These are phyloP conservation scores for Pogonocichla stellata DNA, from an alignment of 2,113 vertebrate species.

Conservation along the genomic window DNA sequence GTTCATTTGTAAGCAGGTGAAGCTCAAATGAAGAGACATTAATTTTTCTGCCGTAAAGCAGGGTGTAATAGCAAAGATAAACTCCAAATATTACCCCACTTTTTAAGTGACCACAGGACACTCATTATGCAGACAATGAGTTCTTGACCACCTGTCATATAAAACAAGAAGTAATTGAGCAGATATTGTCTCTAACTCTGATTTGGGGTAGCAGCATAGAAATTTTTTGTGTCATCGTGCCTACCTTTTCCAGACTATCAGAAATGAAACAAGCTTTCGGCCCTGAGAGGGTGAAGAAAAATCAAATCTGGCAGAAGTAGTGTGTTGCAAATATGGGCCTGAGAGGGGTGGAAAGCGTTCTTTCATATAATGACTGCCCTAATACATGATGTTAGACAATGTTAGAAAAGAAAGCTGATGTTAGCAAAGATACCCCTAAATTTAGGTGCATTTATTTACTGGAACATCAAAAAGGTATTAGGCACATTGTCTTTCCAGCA, in stretches of 20 bases:
- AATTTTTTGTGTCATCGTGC: rapidly evolving
- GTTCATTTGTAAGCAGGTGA: background rate
- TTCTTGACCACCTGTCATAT: background rate
- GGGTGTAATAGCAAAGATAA: background rate
- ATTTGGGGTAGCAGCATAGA: background rate
- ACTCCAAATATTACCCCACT: background rate
- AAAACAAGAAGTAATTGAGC: background rate
- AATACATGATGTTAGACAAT: background rate
- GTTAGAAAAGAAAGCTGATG: background rate
- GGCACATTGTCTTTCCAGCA: background rate
- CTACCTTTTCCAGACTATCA: background rate
- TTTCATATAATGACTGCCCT: background rate
- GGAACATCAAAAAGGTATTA: background rate
- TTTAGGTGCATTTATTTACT: background rate
- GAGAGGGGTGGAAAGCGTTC: background rate
- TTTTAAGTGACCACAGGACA: background rate
- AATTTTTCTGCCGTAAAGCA: background rate
- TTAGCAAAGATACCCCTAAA: background rate
- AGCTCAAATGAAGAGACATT: background rate
- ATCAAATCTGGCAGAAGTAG: background rate
- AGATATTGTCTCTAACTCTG: background rate
- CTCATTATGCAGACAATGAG: background rate
- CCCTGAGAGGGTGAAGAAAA: background rate
- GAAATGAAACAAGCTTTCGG: background rate
- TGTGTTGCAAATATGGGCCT: background rate